Evolutionary conservation across 2,113 vertebrate genomes (phyloP).

Genomic region (Catharus fuscescens): DNA sequence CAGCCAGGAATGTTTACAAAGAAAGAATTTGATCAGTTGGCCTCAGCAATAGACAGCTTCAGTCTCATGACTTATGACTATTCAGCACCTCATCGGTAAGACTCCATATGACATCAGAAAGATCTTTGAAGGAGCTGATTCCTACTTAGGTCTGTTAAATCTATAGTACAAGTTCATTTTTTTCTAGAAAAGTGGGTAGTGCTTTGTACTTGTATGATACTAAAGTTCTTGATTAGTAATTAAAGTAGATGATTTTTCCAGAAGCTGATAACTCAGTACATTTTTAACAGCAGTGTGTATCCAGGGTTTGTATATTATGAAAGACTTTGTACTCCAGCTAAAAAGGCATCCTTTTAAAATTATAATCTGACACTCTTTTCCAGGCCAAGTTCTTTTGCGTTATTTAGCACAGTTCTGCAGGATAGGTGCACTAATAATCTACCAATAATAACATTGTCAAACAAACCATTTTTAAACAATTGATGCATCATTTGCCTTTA

Average conservation of each 20-base stretch:
- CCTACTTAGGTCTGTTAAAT: background rate
- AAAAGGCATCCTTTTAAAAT: background rate
- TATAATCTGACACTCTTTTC: background rate
- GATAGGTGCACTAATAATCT: background rate
- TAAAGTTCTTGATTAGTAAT: background rate
- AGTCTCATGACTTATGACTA: slow-evolving; percentile 99
- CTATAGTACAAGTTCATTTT: background rate
- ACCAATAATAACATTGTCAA: background rate
- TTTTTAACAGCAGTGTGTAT: background rate
- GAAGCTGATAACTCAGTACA: background rate
- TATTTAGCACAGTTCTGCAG: background rate
- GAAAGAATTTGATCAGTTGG: slow-evolving; percentile 89
- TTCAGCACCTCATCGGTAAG: slow-evolving; percentile 86
- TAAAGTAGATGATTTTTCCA: background rate
- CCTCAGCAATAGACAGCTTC: slow-evolving; percentile 86
- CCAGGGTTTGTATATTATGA: background rate
- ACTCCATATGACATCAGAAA: background rate
- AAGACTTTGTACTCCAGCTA: background rate
- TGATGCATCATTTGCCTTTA: background rate
- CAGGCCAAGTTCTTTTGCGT: background rate
- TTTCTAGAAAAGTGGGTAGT: background rate
- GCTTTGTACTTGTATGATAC: background rate
- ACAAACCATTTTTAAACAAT: background rate
- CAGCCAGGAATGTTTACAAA: slow-evolving; percentile 88
- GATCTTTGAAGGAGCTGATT: background rate